Percentiles rank a stretch among this genome's conserved stretches.
phyloP scores from a whole-genome alignment of 2,797 vertebrate species.

The Bovichtus variegatus region DNA sequence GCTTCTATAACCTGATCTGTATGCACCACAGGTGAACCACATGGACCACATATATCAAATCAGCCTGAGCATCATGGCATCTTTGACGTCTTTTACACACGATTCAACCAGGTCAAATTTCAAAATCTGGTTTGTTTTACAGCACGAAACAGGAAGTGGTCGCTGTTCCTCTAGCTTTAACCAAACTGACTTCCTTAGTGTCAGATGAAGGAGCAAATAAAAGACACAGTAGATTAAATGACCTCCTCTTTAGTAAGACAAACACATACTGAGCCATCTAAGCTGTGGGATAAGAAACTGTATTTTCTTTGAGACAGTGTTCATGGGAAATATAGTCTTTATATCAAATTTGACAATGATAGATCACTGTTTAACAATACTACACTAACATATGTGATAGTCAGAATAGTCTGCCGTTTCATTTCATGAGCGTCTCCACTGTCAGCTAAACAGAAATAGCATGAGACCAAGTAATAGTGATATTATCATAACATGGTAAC shows the following conservation, averaged over 20 bases:
- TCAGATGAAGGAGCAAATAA: not conserved
- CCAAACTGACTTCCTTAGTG: not conserved
- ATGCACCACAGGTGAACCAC: slow-evolving; percentile 6
- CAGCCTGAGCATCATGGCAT: not conserved
- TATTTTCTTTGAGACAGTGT: not conserved
- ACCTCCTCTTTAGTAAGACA: not conserved
- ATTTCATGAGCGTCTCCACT: not conserved
- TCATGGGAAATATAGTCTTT: slow-evolving; percentile 5
- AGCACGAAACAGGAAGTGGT: slow-evolving; percentile 44
- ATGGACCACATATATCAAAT: slow-evolving; percentile 5
- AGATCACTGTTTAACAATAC: not conserved
- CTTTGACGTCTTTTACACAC: not conserved
- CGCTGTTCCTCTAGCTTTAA: not conserved
- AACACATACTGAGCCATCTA: not conserved
- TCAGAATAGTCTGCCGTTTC: not conserved
- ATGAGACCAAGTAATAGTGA: not conserved
- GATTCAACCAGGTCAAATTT: not conserved
- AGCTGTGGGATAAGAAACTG: not conserved
- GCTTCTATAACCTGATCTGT: not conserved
- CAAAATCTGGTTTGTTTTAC: not conserved
- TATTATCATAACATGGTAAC: slow-evolving; percentile 7
- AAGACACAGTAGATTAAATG: not conserved
- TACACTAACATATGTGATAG: not conserved
- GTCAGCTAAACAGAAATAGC: not conserved
- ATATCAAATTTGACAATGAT: not conserved